Base-by-base conservation (phyloP, 2,113 vertebrate genomes). In the Tiliqua scincoides region DNA sequence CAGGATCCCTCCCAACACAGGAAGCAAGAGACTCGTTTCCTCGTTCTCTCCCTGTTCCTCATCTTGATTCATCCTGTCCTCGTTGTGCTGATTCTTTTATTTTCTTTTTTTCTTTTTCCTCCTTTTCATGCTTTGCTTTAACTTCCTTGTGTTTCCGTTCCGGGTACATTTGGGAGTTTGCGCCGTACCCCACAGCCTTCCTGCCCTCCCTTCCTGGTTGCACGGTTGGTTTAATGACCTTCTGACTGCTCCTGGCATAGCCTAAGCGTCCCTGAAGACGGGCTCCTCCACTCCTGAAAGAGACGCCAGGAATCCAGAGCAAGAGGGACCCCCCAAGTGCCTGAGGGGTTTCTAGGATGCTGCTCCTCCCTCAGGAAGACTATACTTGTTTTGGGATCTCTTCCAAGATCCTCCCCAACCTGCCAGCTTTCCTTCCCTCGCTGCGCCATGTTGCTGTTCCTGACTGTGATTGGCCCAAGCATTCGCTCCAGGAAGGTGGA, bases 161-260 rank as follows among this genome's bases (percentile, higher is more conserved):
- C 18, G 35, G 40, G 63, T 43, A 23, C 35, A 14, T 79, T 67
- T 68, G 65, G 65, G 30, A 68, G 12, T n/a, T 68, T 27, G 65
- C 14, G 30, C 30, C 30, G 4, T n/a, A 27, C 14, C 20, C 18
- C 18, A 10, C n/a, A 30, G 7, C 17, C 6, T 35, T 10, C 61
- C 59, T 43, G 1, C 43, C 65, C 63, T n/a, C 65, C 43, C 9
- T 12, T 6, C 30, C 48, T 10, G 27, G 30, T 81, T 81, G 43
- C 68, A 35, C 70, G 12, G 2, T 75, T 75, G n/a, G 37, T 74
- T 63, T 84, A 65, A 84, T 59, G 40, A 37, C 59, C 82, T 84
- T 84, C 71, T 84, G 82, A 62, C 72, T 67, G 72, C 72, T 84
- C 61, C 25, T 52, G 65, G 82, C 40, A n/a, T 32, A 63, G 59